Evolutionary conservation across 2,888 invertebrate genomes (phyloP).

Genomic region (Caenorhabditis imperialis): DNA sequence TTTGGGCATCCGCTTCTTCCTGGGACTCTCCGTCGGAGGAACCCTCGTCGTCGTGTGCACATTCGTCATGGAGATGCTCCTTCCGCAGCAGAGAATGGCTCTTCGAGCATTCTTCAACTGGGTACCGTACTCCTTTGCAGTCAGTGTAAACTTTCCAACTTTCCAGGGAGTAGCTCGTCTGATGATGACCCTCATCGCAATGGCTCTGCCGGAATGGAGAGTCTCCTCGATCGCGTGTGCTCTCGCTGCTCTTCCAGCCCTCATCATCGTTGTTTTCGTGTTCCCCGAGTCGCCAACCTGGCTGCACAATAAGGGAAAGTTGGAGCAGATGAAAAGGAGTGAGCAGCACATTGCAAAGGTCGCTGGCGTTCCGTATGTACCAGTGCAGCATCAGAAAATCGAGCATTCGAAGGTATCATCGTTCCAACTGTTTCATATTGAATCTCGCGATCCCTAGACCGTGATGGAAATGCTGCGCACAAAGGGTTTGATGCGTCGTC

Average conservation of each 20-base stretch:
- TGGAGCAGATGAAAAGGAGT: constrained; percentile 71
- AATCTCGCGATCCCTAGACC: constrained; percentile 45
- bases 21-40: constrained; percentile 71
- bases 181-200: constrained; percentile 71
- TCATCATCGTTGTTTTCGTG: constrained; percentile 74
- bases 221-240: constrained; percentile 72
- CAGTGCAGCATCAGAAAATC: constrained; percentile 67
- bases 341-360: constrained; percentile 72
- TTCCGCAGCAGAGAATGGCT: constrained; percentile 77
- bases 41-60: constrained; percentile 76
- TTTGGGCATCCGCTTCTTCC: constrained; percentile 54
- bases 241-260: constrained; percentile 69
- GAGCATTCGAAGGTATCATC: constrained; percentile 68
- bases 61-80: constrained; percentile 77
- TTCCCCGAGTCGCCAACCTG: constrained; percentile 77
- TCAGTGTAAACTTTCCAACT: neutral
- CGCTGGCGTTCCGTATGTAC: constrained; percentile 71
- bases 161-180: constrained; percentile 71
- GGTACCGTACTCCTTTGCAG: constrained; percentile 54
- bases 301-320: constrained; percentile 71
- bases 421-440: too few species aligned
- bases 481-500: constrained; percentile 63
- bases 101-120: constrained; percentile 77
- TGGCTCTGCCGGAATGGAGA: constrained; percentile 74
- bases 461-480: constrained; percentile 67